Conservation (phyloP, 1,140 invertebrate genomes). For the Magallana gigas region DNA sequence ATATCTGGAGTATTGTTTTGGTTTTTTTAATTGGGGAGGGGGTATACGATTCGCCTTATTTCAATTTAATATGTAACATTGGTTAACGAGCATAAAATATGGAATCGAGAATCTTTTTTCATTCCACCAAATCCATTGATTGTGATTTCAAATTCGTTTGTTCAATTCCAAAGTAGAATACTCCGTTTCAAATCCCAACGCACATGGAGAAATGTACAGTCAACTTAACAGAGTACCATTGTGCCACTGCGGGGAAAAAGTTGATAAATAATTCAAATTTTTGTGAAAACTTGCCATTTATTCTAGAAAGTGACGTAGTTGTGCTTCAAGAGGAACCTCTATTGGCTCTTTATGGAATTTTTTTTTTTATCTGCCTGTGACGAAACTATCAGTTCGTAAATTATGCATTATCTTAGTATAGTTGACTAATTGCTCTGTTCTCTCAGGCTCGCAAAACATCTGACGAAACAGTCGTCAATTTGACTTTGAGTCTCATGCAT, state of each 20-base stretch:
- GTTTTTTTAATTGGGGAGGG: too few species aligned
- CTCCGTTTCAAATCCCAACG: neutral
- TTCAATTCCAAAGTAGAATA: neutral
- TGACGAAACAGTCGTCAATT: neutral
- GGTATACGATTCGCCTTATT: too few species aligned
- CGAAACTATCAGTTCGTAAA: neutral
- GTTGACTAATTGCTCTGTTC: slow-evolving; percentile 21
- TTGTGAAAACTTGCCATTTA: neutral
- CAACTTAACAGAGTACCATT: neutral
- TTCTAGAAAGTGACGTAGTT: neutral
- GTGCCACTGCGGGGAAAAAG: neutral
- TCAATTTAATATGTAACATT: too few species aligned
- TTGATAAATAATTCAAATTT: slow-evolving; percentile 25
- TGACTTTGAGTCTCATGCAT: neutral
- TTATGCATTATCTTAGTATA: slow-evolving; percentile 17
- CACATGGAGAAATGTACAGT: neutral
- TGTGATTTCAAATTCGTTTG: neutral
- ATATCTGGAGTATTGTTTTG: too few species aligned
- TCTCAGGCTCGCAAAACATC: neutral
- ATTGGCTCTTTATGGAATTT: neutral
- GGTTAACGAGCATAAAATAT: too few species aligned
- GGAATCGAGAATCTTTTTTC: too few species aligned
- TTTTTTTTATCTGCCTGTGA: neutral
- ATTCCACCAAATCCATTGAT: too few species aligned
- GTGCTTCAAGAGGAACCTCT: neutral